These are phyloP conservation scores for Drosophila stalkeri DNA, from an alignment of 2,888 invertebrate genomes.

Conservation along the genomic window DNA sequence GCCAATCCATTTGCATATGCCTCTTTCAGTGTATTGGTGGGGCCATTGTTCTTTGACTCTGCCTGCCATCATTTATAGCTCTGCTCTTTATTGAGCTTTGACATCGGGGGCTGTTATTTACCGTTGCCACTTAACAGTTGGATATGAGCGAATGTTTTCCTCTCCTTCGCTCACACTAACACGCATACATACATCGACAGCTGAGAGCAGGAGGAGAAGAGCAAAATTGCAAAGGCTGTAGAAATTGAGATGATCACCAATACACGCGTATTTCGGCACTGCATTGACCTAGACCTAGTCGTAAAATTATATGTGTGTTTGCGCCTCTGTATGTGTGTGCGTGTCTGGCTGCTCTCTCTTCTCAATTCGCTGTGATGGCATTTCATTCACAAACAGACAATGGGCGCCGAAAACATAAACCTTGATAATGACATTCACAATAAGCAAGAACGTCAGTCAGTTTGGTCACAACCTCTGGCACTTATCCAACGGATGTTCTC, in stretches of 20 bases:
- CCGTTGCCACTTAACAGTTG: constrained; percentile 37
- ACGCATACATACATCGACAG: neutral
- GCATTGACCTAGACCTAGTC: constrained; percentile 52
- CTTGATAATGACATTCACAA: constrained; percentile 79
- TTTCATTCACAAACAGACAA: constrained; percentile 62
- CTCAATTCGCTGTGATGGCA: constrained; percentile 16
- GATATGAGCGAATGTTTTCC: neutral
- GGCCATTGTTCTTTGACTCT: constrained; percentile 56
- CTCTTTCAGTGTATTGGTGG: constrained; percentile 12
- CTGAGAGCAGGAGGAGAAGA: constrained; percentile 10
- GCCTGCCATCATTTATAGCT: constrained; percentile 45
- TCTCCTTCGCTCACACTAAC: neutral
- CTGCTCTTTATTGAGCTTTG: constrained; percentile 32
- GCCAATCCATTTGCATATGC: constrained; percentile 17
- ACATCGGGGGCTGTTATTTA: constrained; percentile 40
- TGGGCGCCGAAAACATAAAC: constrained; percentile 55
- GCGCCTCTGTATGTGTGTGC: constrained; percentile 8
- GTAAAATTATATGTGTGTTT: constrained; percentile 16
- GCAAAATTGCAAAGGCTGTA: constrained; percentile 1
- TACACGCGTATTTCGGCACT: constrained; percentile 13
- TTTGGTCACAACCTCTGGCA: constrained; percentile 72
- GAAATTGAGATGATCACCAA: constrained; percentile 33
- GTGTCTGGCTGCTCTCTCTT: constrained; percentile 18
- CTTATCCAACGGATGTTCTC: constrained; percentile 68
- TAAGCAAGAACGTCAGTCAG: constrained; percentile 40